Evolutionary conservation across 2,888 invertebrate species (phyloP).

Genomic region (Oithona nana): DNA sequence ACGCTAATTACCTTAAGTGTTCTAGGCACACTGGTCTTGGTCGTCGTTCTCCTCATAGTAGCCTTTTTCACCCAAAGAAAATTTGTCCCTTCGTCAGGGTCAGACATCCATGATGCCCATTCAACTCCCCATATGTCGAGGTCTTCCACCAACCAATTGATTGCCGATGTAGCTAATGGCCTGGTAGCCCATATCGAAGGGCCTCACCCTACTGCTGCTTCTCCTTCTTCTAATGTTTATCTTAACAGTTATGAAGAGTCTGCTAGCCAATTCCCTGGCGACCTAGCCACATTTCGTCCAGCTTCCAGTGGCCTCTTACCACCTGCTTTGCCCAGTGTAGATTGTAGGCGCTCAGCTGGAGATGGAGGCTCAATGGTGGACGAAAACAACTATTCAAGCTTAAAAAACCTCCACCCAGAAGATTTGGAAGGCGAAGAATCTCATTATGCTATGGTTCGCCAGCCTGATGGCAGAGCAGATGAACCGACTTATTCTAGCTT

Average conservation of each 20-base stretch:
- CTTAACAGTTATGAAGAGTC: background rate
- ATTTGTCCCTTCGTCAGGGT: background rate
- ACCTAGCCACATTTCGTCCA: slow-evolving; percentile 2
- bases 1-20: background rate
- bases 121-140: too few relatives aligned
- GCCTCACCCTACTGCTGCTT: background rate
- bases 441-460: slow-evolving; percentile 1
- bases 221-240: background rate
- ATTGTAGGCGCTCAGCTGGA: slow-evolving; percentile 3
- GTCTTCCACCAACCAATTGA: slow-evolving; percentile 11
- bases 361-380: slow-evolving; percentile 11
- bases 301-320: background rate
- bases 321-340: too few relatives aligned
- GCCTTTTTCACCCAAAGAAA: slow-evolving; percentile 12
- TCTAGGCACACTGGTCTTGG: slow-evolving; percentile 12
- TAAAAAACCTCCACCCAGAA: background rate
- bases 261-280: background rate
- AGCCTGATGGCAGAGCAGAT: slow-evolving; percentile 12
- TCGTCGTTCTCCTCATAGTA: slow-evolving; percentile 6
- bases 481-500: slow-evolving; percentile 1
- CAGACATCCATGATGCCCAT: too few relatives aligned
- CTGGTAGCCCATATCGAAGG: background rate
- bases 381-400: slow-evolving; percentile 5
- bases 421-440: slow-evolving; percentile 3
- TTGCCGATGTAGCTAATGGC: background rate